Conservation (phyloP, 2,888 invertebrate species). For the Stenodera caucasica region DNA sequence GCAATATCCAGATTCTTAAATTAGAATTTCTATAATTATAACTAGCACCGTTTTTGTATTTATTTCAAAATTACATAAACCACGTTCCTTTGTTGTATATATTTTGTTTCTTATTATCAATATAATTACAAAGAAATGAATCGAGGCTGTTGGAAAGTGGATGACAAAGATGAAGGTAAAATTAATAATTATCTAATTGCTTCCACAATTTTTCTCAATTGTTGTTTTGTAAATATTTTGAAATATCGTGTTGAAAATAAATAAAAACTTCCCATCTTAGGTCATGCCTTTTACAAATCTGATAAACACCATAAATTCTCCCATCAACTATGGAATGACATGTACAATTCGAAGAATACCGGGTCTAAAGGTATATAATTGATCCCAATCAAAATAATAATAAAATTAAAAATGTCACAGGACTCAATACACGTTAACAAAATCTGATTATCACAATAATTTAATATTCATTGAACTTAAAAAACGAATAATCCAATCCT, state of each 20-base stretch:
- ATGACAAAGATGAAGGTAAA: constrained; percentile 55
- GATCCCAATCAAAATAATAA: constrained; percentile 29
- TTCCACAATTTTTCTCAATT: constrained; percentile 14
- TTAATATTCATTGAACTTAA: no score
- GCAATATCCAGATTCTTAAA: neutral
- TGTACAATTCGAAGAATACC: constrained; percentile 44
- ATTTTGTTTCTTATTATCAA: neutral
- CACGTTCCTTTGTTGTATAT: neutral
- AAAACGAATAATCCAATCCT: no score
- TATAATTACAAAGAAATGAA: constrained; percentile 40
- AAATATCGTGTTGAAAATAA: neutral
- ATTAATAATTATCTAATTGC: constrained; percentile 10
- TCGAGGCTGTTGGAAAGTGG: constrained; percentile 54
- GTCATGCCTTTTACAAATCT: constrained; percentile 32
- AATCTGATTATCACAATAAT: no score
- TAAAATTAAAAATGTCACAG: constrained; percentile 17
- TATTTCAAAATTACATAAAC: constrained; percentile 13
- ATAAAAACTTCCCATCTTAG: constrained; percentile 7
- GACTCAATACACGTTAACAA: neutral
- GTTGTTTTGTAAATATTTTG: neutral
- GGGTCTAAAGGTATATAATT: constrained; percentile 38
- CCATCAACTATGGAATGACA: constrained; percentile 48
- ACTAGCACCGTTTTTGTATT: constrained; percentile 6
- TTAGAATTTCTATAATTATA: constrained; percentile 6
- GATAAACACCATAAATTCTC: constrained; percentile 51